phyloP scores from a whole-genome alignment of 2,888 invertebrate genomes.

The Prionchulus punctatus region DNA sequence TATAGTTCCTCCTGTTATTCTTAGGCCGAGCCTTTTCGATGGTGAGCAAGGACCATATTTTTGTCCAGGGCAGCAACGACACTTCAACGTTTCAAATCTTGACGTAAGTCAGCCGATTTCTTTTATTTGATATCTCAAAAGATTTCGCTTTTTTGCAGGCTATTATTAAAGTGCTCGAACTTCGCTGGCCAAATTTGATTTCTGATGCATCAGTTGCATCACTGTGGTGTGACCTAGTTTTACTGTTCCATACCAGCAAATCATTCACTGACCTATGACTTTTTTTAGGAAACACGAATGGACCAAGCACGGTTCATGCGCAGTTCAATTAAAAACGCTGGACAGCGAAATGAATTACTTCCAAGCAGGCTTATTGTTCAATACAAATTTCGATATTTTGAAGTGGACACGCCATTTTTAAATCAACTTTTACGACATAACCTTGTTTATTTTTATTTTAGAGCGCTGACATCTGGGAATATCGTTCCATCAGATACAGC shows the following conservation, averaged over 20 bases:
- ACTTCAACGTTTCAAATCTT: no score
- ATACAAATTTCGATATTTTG: background rate
- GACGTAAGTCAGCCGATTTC: no score
- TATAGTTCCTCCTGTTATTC: background rate
- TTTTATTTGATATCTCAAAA: no score
- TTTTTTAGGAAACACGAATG: slow-evolving; percentile 50
- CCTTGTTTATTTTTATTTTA: no score
- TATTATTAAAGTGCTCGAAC: background rate
- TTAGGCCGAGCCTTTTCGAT: background rate
- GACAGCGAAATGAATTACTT: slow-evolving; percentile 54
- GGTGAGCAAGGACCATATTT: background rate
- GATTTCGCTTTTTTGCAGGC: no score
- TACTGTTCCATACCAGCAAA: no score
- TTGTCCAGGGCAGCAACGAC: no score
- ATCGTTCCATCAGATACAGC: no score
- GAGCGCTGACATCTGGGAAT: no score
- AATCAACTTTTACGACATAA: no score
- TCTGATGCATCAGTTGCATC: background rate
- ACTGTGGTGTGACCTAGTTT: background rate
- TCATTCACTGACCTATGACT: no score
- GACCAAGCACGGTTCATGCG: slow-evolving; percentile 66
- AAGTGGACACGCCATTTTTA: background rate
- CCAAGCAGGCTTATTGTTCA: background rate
- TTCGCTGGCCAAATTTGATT: background rate
- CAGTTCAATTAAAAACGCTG: slow-evolving; percentile 43